These are phyloP conservation scores for Cremastinae sp. DNA, from an alignment of 2,888 invertebrate genomes.

Conservation along the genomic window DNA sequence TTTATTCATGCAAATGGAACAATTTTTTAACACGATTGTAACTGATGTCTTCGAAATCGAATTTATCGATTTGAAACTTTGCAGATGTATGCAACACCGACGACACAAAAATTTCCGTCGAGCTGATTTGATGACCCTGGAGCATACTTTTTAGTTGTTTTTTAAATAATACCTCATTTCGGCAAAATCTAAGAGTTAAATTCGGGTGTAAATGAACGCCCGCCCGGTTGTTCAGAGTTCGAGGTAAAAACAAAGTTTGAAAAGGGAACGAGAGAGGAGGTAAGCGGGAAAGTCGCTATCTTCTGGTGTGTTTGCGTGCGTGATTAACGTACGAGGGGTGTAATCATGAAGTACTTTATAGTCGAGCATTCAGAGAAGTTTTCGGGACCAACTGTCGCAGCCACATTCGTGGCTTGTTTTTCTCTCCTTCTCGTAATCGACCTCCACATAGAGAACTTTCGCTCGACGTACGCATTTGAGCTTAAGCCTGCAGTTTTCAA, in stretches of 20 bases:
- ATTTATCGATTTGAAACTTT: too few species aligned
- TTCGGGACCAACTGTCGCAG: slow-evolving; percentile 51
- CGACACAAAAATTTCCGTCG: too few species aligned
- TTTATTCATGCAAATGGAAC: too few species aligned
- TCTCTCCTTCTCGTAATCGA: background rate
- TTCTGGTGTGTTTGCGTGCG: slow-evolving; percentile 16
- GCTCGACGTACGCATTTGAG: slow-evolving; percentile 16
- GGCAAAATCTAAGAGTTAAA: background rate
- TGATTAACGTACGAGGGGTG: slow-evolving; percentile 48
- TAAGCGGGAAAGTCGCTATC: background rate
- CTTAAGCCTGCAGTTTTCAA: slow-evolving; percentile 45
- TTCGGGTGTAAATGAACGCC: too few species aligned
- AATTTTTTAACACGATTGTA: too few species aligned
- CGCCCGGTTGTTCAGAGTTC: too few species aligned
- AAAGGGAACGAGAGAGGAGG: background rate
- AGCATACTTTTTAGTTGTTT: background rate
- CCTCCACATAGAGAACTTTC: background rate
- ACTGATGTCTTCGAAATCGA: too few species aligned
- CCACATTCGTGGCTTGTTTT: slow-evolving; percentile 41
- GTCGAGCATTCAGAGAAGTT: slow-evolving; percentile 49
- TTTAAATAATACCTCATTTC: background rate
- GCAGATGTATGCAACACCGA: too few species aligned
- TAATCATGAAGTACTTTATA: slow-evolving; percentile 35
- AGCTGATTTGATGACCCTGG: too few species aligned
- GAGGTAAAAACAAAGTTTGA: too few species aligned